A percentile compares a stretch with the other conserved stretches of the same genome.
phyloP scores from a whole-genome alignment of 2,888 invertebrate genomes.

The Temnothorax ravouxi region DNA sequence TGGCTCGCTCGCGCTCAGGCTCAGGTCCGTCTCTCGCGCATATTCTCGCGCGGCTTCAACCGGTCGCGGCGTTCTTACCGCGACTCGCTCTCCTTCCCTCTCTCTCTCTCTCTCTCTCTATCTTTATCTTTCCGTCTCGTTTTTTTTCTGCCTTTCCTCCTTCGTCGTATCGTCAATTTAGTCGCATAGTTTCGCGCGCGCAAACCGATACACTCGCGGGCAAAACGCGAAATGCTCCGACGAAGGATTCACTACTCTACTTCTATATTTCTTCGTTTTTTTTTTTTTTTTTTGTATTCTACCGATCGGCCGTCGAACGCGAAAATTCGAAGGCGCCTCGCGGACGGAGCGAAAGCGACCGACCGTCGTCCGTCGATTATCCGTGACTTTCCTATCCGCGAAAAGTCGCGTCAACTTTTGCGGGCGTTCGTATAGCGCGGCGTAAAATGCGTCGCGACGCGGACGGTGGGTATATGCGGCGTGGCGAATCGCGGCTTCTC shows the following conservation, averaged over 20 bases:
- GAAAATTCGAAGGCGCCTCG: neutral
- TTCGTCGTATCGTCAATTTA: slow-evolving; percentile 40
- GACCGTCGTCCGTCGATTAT: neutral
- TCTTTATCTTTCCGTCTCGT: neutral
- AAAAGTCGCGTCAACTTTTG: neutral
- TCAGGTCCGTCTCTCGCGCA: slow-evolving; percentile 60
- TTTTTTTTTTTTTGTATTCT: neutral
- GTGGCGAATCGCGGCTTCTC: neutral
- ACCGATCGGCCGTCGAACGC: neutral
- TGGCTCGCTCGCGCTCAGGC: slow-evolving; percentile 62
- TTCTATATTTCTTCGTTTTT: neutral
- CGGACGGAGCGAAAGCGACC: neutral
- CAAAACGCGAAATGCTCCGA: neutral
- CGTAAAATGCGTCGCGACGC: slow-evolving; percentile 2
- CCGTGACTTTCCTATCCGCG: neutral
- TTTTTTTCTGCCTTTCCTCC: slow-evolving; percentile 11
- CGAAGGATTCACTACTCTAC: neutral
- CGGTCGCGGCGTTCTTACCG: slow-evolving; percentile 47
- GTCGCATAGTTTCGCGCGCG: slow-evolving; percentile 43
- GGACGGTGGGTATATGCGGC: neutral
- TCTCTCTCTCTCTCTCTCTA: slow-evolving; percentile 8
- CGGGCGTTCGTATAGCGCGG: neutral
- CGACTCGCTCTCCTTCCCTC: slow-evolving; percentile 46
- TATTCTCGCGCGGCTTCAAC: slow-evolving; percentile 59
- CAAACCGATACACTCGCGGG: slow-evolving; percentile 1